phyloP scores from a whole-genome alignment of 2,888 invertebrate genomes.

The Xestia xanthographa region DNA sequence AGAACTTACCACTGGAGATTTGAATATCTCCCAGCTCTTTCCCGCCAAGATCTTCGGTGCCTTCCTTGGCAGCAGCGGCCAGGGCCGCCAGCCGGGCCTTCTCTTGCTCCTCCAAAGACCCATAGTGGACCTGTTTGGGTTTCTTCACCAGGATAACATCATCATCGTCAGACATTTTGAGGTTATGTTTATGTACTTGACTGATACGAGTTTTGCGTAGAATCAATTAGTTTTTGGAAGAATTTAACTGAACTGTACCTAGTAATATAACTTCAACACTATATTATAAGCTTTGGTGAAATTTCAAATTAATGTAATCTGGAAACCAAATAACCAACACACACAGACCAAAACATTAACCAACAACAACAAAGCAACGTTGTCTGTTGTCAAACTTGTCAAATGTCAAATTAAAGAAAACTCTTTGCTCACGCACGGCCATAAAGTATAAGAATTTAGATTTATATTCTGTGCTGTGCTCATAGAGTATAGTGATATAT shows the following conservation, averaged over 20 bases:
- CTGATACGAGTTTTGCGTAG: slow-evolving; percentile 22
- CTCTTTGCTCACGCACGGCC: background rate
- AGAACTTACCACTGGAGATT: slow-evolving; percentile 90
- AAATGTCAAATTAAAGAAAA: background rate
- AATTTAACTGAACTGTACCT: background rate
- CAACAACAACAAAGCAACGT: background rate
- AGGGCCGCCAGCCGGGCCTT: slow-evolving; percentile 92
- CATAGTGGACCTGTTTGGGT: slow-evolving; percentile 95
- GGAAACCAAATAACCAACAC: background rate
- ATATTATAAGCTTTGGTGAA: background rate
- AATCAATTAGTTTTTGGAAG: background rate
- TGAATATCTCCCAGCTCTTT: slow-evolving; percentile 92
- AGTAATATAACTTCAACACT: background rate
- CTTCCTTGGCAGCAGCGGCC: slow-evolving; percentile 90
- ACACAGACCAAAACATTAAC: slow-evolving; percentile 11
- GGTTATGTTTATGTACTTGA: slow-evolving; percentile 76
- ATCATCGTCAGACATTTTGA: slow-evolving; percentile 96
- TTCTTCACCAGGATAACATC: slow-evolving; percentile 94
- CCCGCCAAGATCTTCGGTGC: slow-evolving; percentile 91
- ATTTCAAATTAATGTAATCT: background rate
- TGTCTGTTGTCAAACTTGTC: slow-evolving; percentile 17
- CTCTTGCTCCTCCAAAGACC: slow-evolving; percentile 96
- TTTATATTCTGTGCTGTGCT: slow-evolving; percentile 8
- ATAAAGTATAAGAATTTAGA: background rate
- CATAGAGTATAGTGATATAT: too few relatives aligned